A percentile compares a stretch with the other conserved stretches of the same genome.
Conservation (phyloP, 2,113 vertebrate species). For the Elaphurus davidianus region DNA sequence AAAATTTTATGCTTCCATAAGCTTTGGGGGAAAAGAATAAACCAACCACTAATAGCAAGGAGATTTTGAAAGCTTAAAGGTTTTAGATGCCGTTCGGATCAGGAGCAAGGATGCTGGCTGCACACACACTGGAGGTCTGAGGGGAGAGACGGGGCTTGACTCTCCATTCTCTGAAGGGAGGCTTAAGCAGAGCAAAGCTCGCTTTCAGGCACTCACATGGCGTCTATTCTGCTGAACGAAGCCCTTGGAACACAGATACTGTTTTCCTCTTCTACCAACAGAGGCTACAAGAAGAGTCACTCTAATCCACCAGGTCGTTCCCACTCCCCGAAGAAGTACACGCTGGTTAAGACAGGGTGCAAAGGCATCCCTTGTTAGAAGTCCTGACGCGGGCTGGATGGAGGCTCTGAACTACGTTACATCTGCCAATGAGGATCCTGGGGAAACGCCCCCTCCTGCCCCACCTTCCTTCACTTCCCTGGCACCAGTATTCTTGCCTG, state of each 20-base stretch:
- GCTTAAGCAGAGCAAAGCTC: neutral
- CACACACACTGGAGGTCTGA: neutral
- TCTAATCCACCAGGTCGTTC: neutral
- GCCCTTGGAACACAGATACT: neutral
- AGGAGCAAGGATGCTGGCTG: neutral
- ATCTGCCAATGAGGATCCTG: neutral
- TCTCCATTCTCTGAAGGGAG: neutral
- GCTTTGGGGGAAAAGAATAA: slow-evolving; percentile 53
- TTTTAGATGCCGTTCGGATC: slow-evolving; percentile 12
- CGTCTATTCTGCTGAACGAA: neutral
- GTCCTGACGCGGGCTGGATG: neutral
- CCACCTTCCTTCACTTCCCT: neutral
- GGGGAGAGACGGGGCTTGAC: neutral
- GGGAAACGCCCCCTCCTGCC: neutral
- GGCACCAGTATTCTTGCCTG: neutral
- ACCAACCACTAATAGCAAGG: slow-evolving; percentile 48
- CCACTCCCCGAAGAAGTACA: neutral
- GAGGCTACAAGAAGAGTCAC: neutral
- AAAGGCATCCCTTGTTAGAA: neutral
- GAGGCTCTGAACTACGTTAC: neutral
- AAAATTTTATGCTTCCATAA: slow-evolving; percentile 58
- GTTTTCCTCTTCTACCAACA: neutral
- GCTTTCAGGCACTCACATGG: neutral
- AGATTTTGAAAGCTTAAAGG: slow-evolving; percentile 45
- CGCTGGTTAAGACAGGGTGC: neutral